These are phyloP conservation scores for Cyprinella venusta DNA, from an alignment of 2,797 vertebrate species.

Conservation along the genomic window DNA sequence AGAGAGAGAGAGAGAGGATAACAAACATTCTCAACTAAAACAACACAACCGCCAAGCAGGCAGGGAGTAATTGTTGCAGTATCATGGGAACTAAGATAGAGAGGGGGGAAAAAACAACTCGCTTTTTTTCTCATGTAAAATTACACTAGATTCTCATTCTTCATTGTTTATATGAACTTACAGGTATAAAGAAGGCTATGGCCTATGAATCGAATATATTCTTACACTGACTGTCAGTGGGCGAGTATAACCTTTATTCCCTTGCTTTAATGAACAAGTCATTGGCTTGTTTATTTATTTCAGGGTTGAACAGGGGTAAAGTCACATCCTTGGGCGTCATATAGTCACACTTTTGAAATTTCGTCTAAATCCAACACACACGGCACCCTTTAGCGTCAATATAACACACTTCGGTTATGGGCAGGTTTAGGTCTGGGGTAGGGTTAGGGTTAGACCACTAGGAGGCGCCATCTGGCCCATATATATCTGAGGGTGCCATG, in stretches of 20 bases:
- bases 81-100: slow-evolving; percentile 73
- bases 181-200: slow-evolving; percentile 32
- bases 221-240: neutral
- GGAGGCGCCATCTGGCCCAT: too few species aligned
- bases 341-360: too few species aligned
- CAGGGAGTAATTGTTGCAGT: slow-evolving; percentile 87
- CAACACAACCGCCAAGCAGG: slow-evolving; percentile 80
- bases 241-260: neutral
- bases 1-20: slow-evolving; percentile 68
- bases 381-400: too few species aligned
- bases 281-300: neutral
- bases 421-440: too few species aligned
- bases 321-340: too few species aligned
- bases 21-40: slow-evolving; percentile 73
- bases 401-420: too few species aligned
- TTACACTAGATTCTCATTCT: slow-evolving; percentile 31
- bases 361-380: too few species aligned
- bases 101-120: slow-evolving; percentile 47
- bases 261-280: neutral
- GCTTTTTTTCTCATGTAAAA: slow-evolving; percentile 43
- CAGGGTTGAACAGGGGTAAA: neutral
- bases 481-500: too few species aligned
- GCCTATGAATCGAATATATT: neutral
- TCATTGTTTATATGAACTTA: slow-evolving; percentile 44
- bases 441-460: too few species aligned